Evolutionary conservation across 2,113 vertebrate species (phyloP).

Genomic region (Notarius quadriscutis): DNA sequence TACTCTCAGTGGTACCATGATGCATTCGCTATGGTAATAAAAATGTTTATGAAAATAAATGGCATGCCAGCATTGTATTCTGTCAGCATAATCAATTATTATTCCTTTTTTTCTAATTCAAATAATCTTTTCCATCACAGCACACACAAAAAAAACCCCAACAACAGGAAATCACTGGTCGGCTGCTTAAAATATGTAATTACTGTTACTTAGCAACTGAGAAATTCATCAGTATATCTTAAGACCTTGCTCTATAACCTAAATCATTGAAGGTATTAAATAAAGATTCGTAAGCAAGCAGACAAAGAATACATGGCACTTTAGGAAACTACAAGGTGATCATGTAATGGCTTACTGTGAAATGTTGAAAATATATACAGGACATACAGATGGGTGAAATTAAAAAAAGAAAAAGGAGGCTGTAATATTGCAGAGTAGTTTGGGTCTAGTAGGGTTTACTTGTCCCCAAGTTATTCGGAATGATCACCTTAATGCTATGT

Average conservation of each 20-base stretch:
- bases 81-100: conserved; percentile 50
- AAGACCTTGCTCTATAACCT: conserved; percentile 34
- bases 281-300: conserved; percentile 43
- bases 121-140: conserved; percentile 50
- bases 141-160: conserved; percentile 14
- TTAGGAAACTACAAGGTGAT: conserved; percentile 18
- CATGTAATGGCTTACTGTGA: neutral
- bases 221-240: conserved; percentile 52
- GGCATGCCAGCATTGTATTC: conserved; percentile 20
- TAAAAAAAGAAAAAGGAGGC: neutral
- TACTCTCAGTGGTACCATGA: neutral
- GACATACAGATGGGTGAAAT: neutral
- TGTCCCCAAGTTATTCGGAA: neutral
- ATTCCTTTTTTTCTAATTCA: conserved; percentile 53
- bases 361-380: neutral
- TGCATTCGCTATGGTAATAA: conserved; percentile 37
- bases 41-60: conserved; percentile 45
- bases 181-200: conserved; percentile 56
- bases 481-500: neutral
- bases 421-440: neutral
- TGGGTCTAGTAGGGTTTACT: neutral
- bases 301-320: conserved; percentile 34
- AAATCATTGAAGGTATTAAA: conserved; percentile 40
- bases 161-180: conserved; percentile 54
- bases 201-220: conserved; percentile 57